phyloP scores from a whole-genome alignment of 1,140 invertebrate species.

The Holotrichia oblita region DNA sequence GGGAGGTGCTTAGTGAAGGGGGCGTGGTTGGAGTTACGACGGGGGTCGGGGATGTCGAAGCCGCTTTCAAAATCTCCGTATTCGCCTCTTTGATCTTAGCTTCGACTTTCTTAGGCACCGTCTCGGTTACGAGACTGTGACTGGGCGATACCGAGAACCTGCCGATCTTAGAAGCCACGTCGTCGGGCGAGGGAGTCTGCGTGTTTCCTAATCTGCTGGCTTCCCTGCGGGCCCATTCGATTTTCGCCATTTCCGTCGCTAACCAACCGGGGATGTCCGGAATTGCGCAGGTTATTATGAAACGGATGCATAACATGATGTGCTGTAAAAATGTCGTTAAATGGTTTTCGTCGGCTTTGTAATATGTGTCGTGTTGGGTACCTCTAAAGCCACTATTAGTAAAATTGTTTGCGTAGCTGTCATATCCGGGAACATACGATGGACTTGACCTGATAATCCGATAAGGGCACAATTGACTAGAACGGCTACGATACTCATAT shows the following conservation, averaged over 20 bases:
- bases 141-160: constrained; percentile 61
- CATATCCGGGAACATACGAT: constrained; percentile 87
- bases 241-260: constrained; percentile 86
- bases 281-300: constrained; percentile 84
- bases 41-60: constrained; percentile 48
- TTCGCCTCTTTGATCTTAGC: constrained; percentile 45
- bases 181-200: constrained; percentile 57
- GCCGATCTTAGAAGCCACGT: constrained; percentile 56
- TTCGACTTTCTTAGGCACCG: constrained; percentile 46
- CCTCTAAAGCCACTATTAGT: constrained; percentile 84
- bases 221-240: constrained; percentile 81
- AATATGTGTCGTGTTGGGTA: background rate
- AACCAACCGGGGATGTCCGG: constrained; percentile 93
- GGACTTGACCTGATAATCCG: constrained; percentile 89
- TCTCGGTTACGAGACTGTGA: constrained; percentile 52
- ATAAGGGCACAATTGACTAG: constrained; percentile 95
- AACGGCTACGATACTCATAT: constrained; percentile 92
- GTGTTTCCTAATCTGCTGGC: constrained; percentile 60
- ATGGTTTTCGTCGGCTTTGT: too few relatives aligned
- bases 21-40: constrained; percentile 52
- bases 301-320: constrained; percentile 83
- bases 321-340: constrained; percentile 80
- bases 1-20: constrained; percentile 44
- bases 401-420: constrained; percentile 87
- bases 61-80: constrained; percentile 44